phyloP scores from a whole-genome alignment of 1,140 invertebrate species.

The Euwallacea similis region DNA sequence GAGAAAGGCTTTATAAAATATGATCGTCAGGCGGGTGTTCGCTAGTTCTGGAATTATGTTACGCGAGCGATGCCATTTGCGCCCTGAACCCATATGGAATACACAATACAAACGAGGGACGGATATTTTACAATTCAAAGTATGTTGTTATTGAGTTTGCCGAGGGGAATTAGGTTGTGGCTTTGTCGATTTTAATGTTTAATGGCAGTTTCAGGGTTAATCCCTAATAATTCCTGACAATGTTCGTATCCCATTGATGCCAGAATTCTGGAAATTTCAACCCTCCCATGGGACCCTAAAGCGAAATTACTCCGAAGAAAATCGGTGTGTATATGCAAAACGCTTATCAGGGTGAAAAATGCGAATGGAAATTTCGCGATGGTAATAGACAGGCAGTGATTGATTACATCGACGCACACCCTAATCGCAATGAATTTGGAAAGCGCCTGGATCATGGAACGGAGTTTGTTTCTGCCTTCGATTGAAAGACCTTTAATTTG shows the following conservation, averaged over 20 bases:
- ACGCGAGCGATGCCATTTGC: slow-evolving; percentile 21
- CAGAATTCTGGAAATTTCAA: neutral
- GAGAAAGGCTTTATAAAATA: slow-evolving; percentile 22
- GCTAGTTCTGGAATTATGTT: slow-evolving; percentile 25
- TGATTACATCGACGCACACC: slow-evolving; percentile 2
- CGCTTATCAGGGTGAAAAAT: slow-evolving; percentile 14
- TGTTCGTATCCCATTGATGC: neutral
- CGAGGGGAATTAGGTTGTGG: slow-evolving; percentile 21
- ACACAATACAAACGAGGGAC: slow-evolving; percentile 5
- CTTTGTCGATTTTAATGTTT: slow-evolving; percentile 19
- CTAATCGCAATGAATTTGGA: neutral
- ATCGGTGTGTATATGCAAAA: slow-evolving; percentile 9
- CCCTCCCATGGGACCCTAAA: neutral
- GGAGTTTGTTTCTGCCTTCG: too few relatives aligned
- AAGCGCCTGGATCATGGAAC: too few relatives aligned
- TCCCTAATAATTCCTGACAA: neutral
- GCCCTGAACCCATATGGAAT: slow-evolving; percentile 17
- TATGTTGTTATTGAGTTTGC: slow-evolving; percentile 24
- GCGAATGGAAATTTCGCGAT: slow-evolving; percentile 10
- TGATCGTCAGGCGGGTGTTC: slow-evolving; percentile 15
- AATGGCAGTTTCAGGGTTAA: slow-evolving; percentile 8
- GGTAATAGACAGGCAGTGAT: slow-evolving; percentile 15
- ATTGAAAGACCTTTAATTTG: slow-evolving; percentile 4
- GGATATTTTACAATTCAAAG: slow-evolving; percentile 25
- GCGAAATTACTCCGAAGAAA: neutral